Conservation (phyloP, 2,888 invertebrate species). For the Tenthredo scrophulariae region DNA sequence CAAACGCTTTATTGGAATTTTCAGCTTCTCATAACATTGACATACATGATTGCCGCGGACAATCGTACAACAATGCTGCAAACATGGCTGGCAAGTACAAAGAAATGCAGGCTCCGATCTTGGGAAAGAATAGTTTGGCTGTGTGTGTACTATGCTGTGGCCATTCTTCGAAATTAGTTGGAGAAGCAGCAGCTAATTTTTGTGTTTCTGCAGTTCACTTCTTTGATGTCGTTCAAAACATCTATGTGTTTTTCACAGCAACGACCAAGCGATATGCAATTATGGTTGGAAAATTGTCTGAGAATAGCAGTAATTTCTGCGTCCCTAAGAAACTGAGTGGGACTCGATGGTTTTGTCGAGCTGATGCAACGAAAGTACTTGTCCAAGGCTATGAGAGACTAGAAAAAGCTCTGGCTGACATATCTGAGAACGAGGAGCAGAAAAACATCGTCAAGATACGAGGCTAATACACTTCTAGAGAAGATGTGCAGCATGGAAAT, state of each 20-base stretch:
- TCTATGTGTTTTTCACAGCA: slow-evolving; percentile 59
- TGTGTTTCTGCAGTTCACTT: slow-evolving; percentile 60
- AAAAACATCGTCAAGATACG: slow-evolving; percentile 57
- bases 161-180: slow-evolving; percentile 62
- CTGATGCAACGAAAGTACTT: slow-evolving; percentile 61
- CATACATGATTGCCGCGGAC: slow-evolving; percentile 61
- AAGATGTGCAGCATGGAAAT: slow-evolving; percentile 60
- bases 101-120: slow-evolving; percentile 61
- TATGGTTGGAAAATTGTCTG: background rate
- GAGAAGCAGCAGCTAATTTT: slow-evolving; percentile 62
- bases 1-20: slow-evolving; percentile 59
- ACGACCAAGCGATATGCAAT: background rate
- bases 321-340: slow-evolving; percentile 58
- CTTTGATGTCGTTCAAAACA: slow-evolving; percentile 61
- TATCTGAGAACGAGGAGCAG: slow-evolving; percentile 58
- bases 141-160: slow-evolving; percentile 59
- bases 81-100: slow-evolving; percentile 64
- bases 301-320: slow-evolving; percentile 53
- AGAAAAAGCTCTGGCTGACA: slow-evolving; percentile 57
- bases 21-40: slow-evolving; percentile 58
- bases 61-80: slow-evolving; percentile 63
- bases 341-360: slow-evolving; percentile 61
- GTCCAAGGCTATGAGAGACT: slow-evolving; percentile 59
- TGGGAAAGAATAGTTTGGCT: slow-evolving; percentile 59
- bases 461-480: slow-evolving; percentile 59